phyloP scores from a whole-genome alignment of 1,140 invertebrate genomes.

The Gryon sp. region DNA sequence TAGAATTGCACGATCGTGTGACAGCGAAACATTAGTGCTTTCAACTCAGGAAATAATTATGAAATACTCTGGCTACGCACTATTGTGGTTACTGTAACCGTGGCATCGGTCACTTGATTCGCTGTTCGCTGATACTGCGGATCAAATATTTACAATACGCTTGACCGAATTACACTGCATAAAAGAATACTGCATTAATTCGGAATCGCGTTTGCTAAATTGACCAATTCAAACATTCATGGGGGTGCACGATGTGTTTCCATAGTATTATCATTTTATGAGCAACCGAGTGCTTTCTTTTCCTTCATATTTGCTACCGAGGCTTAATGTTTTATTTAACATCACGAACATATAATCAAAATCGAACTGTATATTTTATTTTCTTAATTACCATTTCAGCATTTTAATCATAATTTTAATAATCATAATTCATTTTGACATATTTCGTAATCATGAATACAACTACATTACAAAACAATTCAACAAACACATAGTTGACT shows the following conservation, averaged over 20 bases:
- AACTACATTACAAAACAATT: no score
- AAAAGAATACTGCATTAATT: constrained; percentile 61
- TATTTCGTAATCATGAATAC: no score
- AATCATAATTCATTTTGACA: no score
- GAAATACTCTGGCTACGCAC: constrained; percentile 50
- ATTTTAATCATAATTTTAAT: neutral
- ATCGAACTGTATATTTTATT: constrained; percentile 3
- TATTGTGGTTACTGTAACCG: constrained; percentile 39
- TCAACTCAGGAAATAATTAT: constrained; percentile 60
- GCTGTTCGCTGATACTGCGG: constrained; percentile 54
- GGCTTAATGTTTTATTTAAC: constrained; percentile 21
- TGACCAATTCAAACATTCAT: constrained; percentile 54
- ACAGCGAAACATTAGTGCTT: constrained; percentile 53
- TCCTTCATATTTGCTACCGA: neutral
- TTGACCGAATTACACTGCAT: constrained; percentile 59
- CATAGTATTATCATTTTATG: constrained; percentile 35
- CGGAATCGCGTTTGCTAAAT: constrained; percentile 54
- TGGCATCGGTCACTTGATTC: constrained; percentile 56
- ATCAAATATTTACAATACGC: constrained; percentile 62
- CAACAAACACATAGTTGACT: no score
- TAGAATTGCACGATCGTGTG: constrained; percentile 32
- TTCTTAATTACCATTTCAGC: neutral
- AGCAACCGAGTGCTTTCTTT: constrained; percentile 28
- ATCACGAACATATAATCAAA: constrained; percentile 22
- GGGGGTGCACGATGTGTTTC: constrained; percentile 18